Base-by-base conservation (phyloP, 2,888 invertebrate genomes). In the Lucinisca nassula region DNA sequence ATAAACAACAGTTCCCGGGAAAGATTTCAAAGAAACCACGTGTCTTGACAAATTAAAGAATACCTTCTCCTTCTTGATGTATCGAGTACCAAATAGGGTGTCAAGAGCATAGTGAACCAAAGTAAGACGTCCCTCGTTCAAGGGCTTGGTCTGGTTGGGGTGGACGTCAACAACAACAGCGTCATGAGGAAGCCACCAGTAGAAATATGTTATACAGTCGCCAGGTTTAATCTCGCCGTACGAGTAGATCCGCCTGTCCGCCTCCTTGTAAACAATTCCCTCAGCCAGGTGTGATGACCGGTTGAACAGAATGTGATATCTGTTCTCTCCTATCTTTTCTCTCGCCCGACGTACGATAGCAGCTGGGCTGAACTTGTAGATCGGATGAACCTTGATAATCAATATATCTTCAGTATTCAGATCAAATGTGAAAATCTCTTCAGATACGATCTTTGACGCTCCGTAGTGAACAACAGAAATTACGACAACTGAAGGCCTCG, bases 21-120 rank as follows among this genome's bases (percentile, higher is more conserved):
- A 87, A 21, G 37, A 38, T 72, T 67, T 84, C n/a, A 67, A 32
- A 30, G 67, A 74, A 8, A 84, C 67, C 32, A 67, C 24, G 21
- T 73, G 32, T 35, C 27, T 32, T 6, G 55, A 38, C 37, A 87
- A 38, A 35, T 81, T 67, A 21, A 84, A 58, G 17, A 3, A 10
- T 2, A 84, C 27, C 6, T 32, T 61, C 24, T 87, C 87, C 37
- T 79, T 74, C 30, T 40, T 51, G 38, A 87, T 74, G 21, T 67
- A 82, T 24, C 84, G 55, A 24, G 45, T 77, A 0, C 35, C 75
- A 17, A 87, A 55, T 6, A 87, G 32, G 10, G 38, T 27, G 12
- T 58, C 40, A 0, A 78, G 75, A n/a, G 81, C 77, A 35, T 87
- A 87, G 45, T 87, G 84, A 8, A 87, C 51, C 21, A 87, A 35